Evolutionary conservation across 2,113 vertebrate genomes (phyloP), one percentile per base, ranked within the genome.

Genomic region (Chrysochloris asiatica): DNA sequence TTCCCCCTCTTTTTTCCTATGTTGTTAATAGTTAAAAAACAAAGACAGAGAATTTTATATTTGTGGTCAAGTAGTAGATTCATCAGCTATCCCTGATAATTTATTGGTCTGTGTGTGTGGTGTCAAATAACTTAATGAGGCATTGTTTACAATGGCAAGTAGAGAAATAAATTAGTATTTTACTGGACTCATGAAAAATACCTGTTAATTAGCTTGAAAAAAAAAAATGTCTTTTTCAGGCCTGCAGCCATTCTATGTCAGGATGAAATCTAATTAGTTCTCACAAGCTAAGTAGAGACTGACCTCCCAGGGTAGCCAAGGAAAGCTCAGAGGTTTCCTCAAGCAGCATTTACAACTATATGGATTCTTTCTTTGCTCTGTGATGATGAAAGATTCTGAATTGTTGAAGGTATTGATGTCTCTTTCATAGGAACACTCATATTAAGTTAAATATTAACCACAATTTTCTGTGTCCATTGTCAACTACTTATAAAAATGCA

Each of bases 81-180:
- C 17, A 54, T 4, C 3, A 50, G 13, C 13, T 48, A 33, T n/a
- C 19, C 6, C 10, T 59, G 21, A 75, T 88, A 6, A 56, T 83
- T 71, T 93, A 22, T 86, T 65, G 28, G 11, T 83, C 33, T 8
- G 3, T 21, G 28, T 36, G n/a, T 72, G 33, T 11, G 52, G 63
- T 45, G 41, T 30, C 91, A 80, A 84, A 59, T 52, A 83, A 56
- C 63, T 54, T 67, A 88, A 86, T 65, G 79, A 83, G 45, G 48
- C 38, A 82, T 85, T 94, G 43, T 79, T 89, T 93, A 90, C 14
- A 73, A 56, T 22, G 59, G 4, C 14, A 73, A 63, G 76, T 83
- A 88, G 36, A 92, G 71, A 93, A 90, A 90, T 24, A 79, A 56
- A 50, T 67, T 61, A 38, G 72, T 72, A 78, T 83, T 87, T 93